These are phyloP conservation scores for Callorhinus ursinus DNA, from an alignment of 2,113 vertebrate species.

Conservation along the genomic window DNA sequence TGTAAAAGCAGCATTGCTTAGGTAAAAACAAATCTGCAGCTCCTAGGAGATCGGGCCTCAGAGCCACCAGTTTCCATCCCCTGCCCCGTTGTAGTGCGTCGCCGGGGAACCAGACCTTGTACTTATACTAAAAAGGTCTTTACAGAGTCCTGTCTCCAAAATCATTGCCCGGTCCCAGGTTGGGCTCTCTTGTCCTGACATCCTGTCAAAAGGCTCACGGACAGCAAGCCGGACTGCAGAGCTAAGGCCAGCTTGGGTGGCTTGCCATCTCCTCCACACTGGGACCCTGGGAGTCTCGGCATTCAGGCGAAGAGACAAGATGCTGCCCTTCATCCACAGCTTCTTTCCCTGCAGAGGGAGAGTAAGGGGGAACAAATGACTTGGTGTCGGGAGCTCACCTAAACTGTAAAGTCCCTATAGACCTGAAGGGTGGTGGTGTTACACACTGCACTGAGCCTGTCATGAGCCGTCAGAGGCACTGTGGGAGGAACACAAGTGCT, in stretches of 20 bases:
- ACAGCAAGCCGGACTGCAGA: neutral
- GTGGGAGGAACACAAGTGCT: neutral
- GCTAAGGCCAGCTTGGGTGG: neutral
- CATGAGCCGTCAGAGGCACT: neutral
- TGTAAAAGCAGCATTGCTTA: neutral
- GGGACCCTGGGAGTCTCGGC: neutral
- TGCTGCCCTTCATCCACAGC: accelerated
- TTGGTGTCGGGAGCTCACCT: neutral
- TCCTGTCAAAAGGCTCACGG: neutral
- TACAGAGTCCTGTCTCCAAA: neutral
- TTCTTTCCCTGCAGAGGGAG: neutral
- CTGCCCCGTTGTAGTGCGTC: neutral
- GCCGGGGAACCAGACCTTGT: neutral
- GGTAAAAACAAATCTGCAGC: too few species aligned
- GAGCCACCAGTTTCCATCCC: too few species aligned
- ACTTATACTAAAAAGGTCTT: neutral
- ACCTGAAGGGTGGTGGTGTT: accelerated
- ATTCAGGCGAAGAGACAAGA: neutral
- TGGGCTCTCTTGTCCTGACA: neutral
- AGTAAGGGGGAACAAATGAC: neutral
- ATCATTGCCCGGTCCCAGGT: accelerated
- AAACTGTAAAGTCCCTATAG: neutral
- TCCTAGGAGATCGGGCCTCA: accelerated
- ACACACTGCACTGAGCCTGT: accelerated
- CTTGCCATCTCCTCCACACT: neutral